These are phyloP conservation scores for Molossus molossus DNA, from an alignment of 2,797 vertebrate genomes.

Conservation along the genomic window DNA sequence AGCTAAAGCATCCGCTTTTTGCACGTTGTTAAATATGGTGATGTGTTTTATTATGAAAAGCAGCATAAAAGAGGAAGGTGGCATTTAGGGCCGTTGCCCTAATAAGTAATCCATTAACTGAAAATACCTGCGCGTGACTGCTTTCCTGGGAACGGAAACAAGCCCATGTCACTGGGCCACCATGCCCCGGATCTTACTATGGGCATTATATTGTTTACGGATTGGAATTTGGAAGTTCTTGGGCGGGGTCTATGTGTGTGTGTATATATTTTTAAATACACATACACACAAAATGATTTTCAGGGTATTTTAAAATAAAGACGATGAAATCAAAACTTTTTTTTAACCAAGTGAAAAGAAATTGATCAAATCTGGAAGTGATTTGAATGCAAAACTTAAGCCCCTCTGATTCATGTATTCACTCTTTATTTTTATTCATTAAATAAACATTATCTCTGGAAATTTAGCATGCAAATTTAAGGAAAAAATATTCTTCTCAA, in stretches of 20 bases:
- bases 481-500: slow-evolving; percentile 38
- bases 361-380: not conserved
- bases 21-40: not conserved
- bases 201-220: not conserved
- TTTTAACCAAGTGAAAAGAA: slow-evolving; percentile 4
- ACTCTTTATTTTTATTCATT: slow-evolving; percentile 32
- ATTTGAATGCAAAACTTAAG: slow-evolving; percentile 6
- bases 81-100: slow-evolving; percentile 26
- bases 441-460: slow-evolving; percentile 10
- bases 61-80: not conserved
- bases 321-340: slow-evolving; percentile 14
- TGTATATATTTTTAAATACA: not conserved
- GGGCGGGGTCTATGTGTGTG: not conserved
- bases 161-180: not conserved
- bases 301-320: not conserved
- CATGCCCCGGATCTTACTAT: not conserved
- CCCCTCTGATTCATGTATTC: not conserved
- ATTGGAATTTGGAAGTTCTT: not conserved
- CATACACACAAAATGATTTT: not conserved
- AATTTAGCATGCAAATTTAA: not conserved
- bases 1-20: not conserved
- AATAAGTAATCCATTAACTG: slow-evolving; percentile 69
- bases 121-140: not conserved
- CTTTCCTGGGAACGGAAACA: not conserved
- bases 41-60: not conserved